Conservation (phyloP, 2,113 vertebrate species). For the Cyanoderma ruficeps region DNA sequence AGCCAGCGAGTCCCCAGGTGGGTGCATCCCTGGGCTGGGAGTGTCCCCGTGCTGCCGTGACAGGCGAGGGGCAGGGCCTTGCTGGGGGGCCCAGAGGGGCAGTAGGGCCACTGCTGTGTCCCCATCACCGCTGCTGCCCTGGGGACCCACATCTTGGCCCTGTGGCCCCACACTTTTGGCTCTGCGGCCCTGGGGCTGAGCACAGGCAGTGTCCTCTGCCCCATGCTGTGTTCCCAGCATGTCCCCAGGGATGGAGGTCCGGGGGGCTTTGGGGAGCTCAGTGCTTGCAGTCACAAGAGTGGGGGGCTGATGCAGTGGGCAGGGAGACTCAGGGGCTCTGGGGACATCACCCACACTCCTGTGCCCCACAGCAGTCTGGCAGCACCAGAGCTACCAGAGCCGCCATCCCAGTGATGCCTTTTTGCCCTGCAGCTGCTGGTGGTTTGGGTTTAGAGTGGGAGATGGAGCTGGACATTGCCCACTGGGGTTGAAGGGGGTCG, state of each 20-base stretch:
- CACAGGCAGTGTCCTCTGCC: accelerated
- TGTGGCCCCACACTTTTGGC: neutral
- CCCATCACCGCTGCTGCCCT: accelerated
- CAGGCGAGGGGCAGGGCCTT: neutral
- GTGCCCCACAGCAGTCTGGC: neutral
- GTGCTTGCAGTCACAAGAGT: neutral
- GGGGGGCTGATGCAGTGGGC: neutral
- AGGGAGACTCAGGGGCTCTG: neutral
- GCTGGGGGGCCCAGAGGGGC: neutral
- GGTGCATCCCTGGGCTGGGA: neutral
- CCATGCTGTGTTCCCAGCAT: neutral
- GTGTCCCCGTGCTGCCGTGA: neutral
- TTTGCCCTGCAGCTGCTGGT: neutral
- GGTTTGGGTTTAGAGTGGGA: neutral
- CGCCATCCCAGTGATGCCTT: neutral
- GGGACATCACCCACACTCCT: neutral
- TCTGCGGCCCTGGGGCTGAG: neutral
- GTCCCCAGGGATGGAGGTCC: neutral
- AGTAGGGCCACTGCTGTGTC: neutral
- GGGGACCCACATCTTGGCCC: too few relatives aligned
- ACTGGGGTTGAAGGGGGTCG: accelerated
- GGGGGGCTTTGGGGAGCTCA: neutral
- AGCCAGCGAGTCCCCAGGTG: neutral
- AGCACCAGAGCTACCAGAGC: accelerated
- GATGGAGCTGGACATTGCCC: neutral